These are phyloP conservation scores for Tenrec ecaudatus DNA, from an alignment of 2,113 vertebrate species.

Conservation along the genomic window DNA sequence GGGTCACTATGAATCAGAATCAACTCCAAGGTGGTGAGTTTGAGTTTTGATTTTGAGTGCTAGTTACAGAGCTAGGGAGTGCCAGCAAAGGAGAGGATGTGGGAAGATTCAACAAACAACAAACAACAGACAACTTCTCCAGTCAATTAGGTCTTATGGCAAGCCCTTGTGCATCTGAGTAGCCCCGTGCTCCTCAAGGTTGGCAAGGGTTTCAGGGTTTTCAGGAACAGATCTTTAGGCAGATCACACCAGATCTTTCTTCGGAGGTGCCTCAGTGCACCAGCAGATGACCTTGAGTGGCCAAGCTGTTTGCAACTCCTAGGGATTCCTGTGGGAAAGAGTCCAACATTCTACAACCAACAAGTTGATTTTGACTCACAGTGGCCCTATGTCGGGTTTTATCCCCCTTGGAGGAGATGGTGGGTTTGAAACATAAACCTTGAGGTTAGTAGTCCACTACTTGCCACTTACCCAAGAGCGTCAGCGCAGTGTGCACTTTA, in stretches of 20 bases:
- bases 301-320: not conserved
- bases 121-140: not conserved
- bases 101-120: not conserved
- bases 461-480: no score
- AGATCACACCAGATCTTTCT: not conserved
- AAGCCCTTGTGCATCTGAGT: not conserved
- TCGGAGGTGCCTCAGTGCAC: not conserved
- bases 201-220: not conserved
- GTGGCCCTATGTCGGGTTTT: no score
- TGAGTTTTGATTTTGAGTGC: no score
- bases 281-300: not conserved
- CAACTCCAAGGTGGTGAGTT: no score
- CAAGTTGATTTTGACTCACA: no score
- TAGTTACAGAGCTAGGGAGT: no score
- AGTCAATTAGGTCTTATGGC: not conserved
- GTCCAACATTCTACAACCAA: no score
- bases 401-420: no score
- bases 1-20: no score
- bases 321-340: not conserved
- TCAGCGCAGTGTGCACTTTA: not conserved
- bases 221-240: not conserved
- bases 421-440: no score
- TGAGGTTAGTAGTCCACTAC: no score
- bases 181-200: not conserved
- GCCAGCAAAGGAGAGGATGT: not conserved